Base-by-base conservation (phyloP, 2,888 invertebrate species). In the Harmothoe impar region DNA sequence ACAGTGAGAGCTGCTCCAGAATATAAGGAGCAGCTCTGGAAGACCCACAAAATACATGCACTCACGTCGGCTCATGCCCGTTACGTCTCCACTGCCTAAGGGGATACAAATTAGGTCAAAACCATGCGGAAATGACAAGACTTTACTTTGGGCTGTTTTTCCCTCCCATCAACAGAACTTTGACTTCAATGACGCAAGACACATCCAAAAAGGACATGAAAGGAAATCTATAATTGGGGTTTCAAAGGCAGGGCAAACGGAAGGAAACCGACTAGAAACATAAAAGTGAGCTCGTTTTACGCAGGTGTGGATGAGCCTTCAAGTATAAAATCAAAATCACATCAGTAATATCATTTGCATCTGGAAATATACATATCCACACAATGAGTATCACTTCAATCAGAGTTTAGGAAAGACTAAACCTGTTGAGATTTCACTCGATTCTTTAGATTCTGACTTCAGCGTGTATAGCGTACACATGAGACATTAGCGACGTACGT, bases 61-160 rank as follows among this genome's bases (percentile, higher is more conserved):
- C n/a, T 62, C 77, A 77, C 77, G 31, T 15, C 77, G 20, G 31
- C 77, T 31, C 77, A 29, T n/a, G 17, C 77, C 25, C 15, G 62
- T 43, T 43, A 43, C 43, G 43, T 43, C 20, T 62, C 62, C n/a
- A 20, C 20, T n/a, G 62, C 62, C 62, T 62, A 3, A 62, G 77
- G 29, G 77, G 31, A 77, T 77, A 31, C 77, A 77, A 77, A 77
- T 77, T 77, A 77, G 77, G 77, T 77, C 77, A 77, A 77, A 77
- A 77, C 25, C 77, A 77, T 31, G 77, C 29, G 31, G 29, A 77
- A 77, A 77, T 31, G 31, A 77, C 77, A 25, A 31, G 77, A 31
- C 77, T 77, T 25, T 77, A 20, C 25, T 29, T 77, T 77, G 20
- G 77, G 3, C 77, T 15, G 68, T 77, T 77, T 77, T 31, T 31